Base-by-base conservation (phyloP, 2,888 invertebrate genomes). In the Amblyjoppa fuscipennis region DNA sequence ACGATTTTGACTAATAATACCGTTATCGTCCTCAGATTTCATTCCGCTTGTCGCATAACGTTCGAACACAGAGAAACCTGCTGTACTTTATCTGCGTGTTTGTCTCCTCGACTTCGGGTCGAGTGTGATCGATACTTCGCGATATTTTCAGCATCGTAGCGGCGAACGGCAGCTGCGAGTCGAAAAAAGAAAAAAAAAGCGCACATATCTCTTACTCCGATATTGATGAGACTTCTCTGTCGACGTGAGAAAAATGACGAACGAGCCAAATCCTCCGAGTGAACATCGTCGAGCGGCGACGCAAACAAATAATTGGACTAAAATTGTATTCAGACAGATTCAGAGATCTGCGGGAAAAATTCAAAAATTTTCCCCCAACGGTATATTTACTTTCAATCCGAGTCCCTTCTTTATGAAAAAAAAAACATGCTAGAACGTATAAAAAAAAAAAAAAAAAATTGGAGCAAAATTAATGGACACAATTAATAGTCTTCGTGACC, bases 1-100 rank as follows among this genome's bases (percentile, higher is more conserved):
- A 85, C 66, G 53, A 85, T 80, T 85, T 80, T 73, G 73, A 82
- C 76, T 61, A 76, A 80, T 80, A 80, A 70, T 49, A 45, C 73
- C 79, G 71, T 71, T 75, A 81, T 78, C 61, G 51, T 81, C 38
- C 49, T 78, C 78, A 75, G 25, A 73, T 59, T 76, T 64, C 34
- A 61, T 56, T 41, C 13, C n/a, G 31, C 31, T 6, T 64, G 34
- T 64, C 61, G 34, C 61, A 31, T 34, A 34, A 28, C 16, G 11
- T 16, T n/a, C 28, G 7, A 59, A 25, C 5, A 16, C 31, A 61
- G 7, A n/a, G 0, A 16, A 13, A 31, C 61, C 31, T 34, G 45
- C 49, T 61, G 11, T 64, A 38, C 31, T 59, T 11, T 41, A 79
- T 74, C 51, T 31, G 13, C 66, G 0, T 80, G 74, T 81, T 81